phyloP scores from a whole-genome alignment of 2,113 vertebrate species.

The Scortum barcoo region DNA sequence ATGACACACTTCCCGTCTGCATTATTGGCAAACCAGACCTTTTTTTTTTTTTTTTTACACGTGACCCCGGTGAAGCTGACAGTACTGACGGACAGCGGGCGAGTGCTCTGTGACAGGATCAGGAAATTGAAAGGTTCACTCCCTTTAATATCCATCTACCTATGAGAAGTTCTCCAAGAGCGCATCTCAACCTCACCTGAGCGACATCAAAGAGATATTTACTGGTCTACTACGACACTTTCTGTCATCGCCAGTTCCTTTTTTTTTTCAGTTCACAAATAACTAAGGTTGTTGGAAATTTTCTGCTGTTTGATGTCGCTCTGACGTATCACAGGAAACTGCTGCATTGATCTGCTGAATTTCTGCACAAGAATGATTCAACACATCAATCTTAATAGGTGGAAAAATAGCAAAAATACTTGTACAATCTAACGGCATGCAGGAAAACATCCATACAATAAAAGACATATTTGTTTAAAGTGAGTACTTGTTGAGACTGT shows the following conservation, averaged over 20 bases:
- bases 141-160: background rate
- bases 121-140: background rate
- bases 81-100: background rate
- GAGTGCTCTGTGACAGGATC: background rate
- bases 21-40: slow-evolving; percentile 7
- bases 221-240: background rate
- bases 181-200: background rate
- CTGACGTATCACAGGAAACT: too few species aligned
- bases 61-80: background rate
- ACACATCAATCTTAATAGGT: too few species aligned
- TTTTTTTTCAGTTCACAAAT: background rate
- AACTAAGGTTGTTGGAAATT: background rate
- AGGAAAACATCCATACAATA: too few species aligned
- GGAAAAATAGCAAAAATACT: too few species aligned
- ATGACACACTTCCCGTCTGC: slow-evolving; percentile 7
- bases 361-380: too few species aligned
- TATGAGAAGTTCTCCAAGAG: slow-evolving; percentile 1
- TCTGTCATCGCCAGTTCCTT: background rate
- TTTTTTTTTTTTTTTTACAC: background rate
- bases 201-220: background rate
- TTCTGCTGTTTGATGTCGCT: background rate
- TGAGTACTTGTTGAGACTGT: too few species aligned
- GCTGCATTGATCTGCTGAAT: too few species aligned
- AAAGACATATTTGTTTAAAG: too few species aligned
- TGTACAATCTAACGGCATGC: too few species aligned